These are phyloP conservation scores for Solenodon paradoxus DNA, from an alignment of 2,113 vertebrate genomes.

Conservation along the genomic window DNA sequence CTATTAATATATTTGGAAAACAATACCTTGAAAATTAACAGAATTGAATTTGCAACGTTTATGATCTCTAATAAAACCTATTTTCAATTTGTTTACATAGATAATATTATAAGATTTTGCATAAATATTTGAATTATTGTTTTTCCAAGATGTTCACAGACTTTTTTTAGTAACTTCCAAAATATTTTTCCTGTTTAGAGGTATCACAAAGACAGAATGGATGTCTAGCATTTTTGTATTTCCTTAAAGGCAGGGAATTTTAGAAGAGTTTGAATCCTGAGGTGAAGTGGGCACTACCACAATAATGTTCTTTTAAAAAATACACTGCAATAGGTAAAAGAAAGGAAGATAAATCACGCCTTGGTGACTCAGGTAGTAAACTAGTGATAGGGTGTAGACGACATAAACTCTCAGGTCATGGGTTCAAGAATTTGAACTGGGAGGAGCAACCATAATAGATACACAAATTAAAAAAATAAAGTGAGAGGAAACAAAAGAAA, in stretches of 20 bases:
- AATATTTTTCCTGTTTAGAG: not conserved
- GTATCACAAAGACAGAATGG: not conserved
- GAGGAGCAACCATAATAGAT: too few species aligned
- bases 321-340: not conserved
- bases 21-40: not conserved
- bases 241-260: not conserved
- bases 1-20: constrained; percentile 10
- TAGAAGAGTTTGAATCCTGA: not conserved
- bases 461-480: too few species aligned
- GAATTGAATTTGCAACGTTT: not conserved
- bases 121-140: not conserved
- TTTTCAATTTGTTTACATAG: constrained; percentile 36
- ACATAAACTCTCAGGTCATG: too few species aligned
- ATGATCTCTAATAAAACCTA: not conserved
- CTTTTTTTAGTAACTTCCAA: not conserved
- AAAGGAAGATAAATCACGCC: too few species aligned
- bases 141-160: not conserved
- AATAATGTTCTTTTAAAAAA: not conserved
- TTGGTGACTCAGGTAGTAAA: too few species aligned
- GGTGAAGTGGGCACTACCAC: not conserved
- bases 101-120: not conserved
- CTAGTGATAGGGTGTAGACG: too few species aligned
- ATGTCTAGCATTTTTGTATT: not conserved
- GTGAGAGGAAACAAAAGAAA: not conserved
- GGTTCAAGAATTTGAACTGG: too few species aligned